These are phyloP conservation scores for Trichechus manatus DNA, from an alignment of 2,113 vertebrate species.

Conservation along the genomic window DNA sequence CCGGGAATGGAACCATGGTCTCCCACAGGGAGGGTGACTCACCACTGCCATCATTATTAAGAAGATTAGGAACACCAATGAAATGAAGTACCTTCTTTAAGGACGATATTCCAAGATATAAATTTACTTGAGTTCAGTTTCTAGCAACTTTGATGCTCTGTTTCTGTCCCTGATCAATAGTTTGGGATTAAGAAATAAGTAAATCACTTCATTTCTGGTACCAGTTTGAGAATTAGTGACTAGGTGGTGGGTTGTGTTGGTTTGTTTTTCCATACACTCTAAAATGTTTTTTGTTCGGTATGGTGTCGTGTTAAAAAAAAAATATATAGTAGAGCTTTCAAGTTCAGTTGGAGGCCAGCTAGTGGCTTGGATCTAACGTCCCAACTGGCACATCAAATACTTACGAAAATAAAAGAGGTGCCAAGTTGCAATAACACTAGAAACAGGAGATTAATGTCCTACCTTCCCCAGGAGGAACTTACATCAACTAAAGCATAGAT, in stretches of 20 bases:
- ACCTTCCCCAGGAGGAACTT: background rate
- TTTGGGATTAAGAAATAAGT: background rate
- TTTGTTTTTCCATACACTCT: background rate
- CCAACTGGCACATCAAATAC: background rate
- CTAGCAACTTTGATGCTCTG: background rate
- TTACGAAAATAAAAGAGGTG: background rate
- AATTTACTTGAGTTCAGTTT: background rate
- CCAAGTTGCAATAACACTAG: background rate
- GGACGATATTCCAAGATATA: background rate
- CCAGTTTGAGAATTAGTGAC: conserved; percentile 41
- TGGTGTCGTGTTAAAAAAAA: background rate
- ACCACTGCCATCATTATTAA: background rate
- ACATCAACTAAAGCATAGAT: background rate
- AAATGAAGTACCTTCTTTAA: conserved; percentile 5
- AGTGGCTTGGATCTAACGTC: background rate
- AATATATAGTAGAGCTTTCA: background rate
- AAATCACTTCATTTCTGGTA: background rate
- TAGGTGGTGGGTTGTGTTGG: background rate
- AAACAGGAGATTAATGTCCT: background rate
- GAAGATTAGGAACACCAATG: background rate
- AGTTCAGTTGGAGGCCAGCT: background rate
- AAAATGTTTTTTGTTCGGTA: conserved; percentile 26
- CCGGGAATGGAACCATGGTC: too few species aligned
- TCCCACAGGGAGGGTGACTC: too few species aligned
- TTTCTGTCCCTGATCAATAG: background rate